Percentiles rank a stretch among this genome's conserved stretches.
Conservation (phyloP, 2,797 vertebrate genomes). For the Fratercula arctica region DNA sequence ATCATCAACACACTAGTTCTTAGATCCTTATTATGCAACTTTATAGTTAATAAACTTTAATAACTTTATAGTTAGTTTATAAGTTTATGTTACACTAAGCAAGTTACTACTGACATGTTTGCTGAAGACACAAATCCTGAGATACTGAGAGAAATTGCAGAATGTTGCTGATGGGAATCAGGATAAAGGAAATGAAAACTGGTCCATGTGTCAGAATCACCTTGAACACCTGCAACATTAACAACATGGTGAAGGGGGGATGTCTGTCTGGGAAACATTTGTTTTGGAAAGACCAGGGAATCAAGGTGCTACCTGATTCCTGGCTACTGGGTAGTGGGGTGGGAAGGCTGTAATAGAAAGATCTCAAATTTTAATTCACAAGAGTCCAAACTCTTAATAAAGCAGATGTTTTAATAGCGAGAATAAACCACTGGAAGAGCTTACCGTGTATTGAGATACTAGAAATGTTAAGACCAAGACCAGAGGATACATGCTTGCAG, state of each 20-base stretch:
- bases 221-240: not conserved
- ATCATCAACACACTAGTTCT: not conserved
- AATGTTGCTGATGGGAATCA: fast-evolving
- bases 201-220: not conserved
- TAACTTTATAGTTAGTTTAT: too few species aligned
- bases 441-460: not conserved
- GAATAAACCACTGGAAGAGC: not conserved
- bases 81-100: not conserved
- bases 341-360: not conserved
- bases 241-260: not conserved
- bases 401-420: not conserved
- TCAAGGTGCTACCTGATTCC: not conserved
- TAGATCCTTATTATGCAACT: not conserved
- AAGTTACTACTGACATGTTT: not conserved
- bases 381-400: not conserved
- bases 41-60: not conserved
- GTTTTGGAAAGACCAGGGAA: not conserved
- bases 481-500: not conserved
- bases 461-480: not conserved
- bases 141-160: not conserved
- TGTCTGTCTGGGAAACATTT: not conserved
- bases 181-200: not conserved
- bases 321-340: not conserved
- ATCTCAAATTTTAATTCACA: not conserved
- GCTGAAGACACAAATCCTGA: not conserved